Evolutionary conservation across 2,888 invertebrate genomes (phyloP), one percentile per base, ranked within the genome.

Genomic region (Eremobia ochroleuca): DNA sequence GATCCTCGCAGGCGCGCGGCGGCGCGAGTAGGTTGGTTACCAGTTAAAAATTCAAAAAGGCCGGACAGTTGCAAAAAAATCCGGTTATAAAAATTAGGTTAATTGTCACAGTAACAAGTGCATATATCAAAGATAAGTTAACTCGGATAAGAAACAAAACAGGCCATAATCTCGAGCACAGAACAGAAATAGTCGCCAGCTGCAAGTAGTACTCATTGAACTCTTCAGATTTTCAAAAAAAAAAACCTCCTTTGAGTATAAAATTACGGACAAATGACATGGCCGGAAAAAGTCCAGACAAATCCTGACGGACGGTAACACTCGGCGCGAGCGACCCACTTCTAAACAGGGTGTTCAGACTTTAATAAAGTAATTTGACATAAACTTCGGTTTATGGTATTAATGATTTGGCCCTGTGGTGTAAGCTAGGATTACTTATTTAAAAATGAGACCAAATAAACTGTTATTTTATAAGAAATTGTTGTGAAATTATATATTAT

Each of bases 271-370:
- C 4, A 46, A 46, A 31, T 25, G 13, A 15, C 31, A 66, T 46
- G 46, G 5, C 3, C 1, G 34, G 0, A 68, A 18, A 34, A 18
- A 55, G 3, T 58, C n/a, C n/a, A 4, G 0, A 34, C 11, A 68
- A n/a, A 34, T n/a, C 11, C 61, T n/a, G 6, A n/a, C 61, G 4
- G 4, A 37, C 62, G n/a, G 34, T 34, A 34, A 34, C 61, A 1
- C 62, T 68, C 34, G 11, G 34, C 67, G 83, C 79, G 46, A 62
- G 74, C 78, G 85, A 78, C 66, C 67, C 25, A 34, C 62, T 64
- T 55, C 40, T 71, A 68, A 80, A 84, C 81, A 87, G 87, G 89
- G 83, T 89, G 83, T 83, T 82, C 72, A 31, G 49, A 70, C 31
- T 72, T 77, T 86, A 83, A 83, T 86, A 15, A 83, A 82, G 73